Base-by-base conservation (phyloP, 2,113 vertebrate species). In the Loxodonta africana region DNA sequence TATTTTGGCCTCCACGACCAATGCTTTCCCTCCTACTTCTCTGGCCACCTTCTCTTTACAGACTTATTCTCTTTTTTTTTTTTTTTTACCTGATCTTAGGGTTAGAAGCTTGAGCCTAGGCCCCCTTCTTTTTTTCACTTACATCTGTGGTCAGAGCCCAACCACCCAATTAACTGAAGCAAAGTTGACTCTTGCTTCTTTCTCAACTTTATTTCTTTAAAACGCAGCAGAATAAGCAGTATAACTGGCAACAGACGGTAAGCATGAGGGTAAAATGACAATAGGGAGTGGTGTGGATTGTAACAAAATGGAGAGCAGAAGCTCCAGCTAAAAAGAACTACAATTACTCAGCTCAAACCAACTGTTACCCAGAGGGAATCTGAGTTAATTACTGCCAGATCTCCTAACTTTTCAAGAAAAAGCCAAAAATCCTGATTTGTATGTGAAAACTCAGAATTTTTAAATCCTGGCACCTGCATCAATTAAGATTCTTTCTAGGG, bases 401-500 rank as follows among this genome's bases (percentile, higher is more conserved):
- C 44, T 51, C 15, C 28, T 28, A 33, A 51, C 48, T 33, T 80
- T 53, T 80, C 77, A 80, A 80, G 46, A 51, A 51, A 48, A 53
- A 83, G 53, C 30, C 83, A 2, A 46, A 96, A 81, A 25, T 84
- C 30, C 44, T 73, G 8, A 86, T 37, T 91, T 63, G 67, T 69
- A 80, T 5, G 69, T 74, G 30, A 88, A 90, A 88, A 85, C 20
- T 73, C 37, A 28, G 0, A 4, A 44, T 83, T 67, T 78, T 92
- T 65, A 48, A 77, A 65, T 85, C 8, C 41, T 86, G 88, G 81
- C 53, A 95, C 93, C 37, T 67, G 6, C 6, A 74, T 87, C 67
- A 83, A 65, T 92, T 94, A 94, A 88, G 30, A 63, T 41, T 86
- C 10, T 86, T 91, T 91, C 11, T 84, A 44, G 20, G 69, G 57